Evolutionary conservation across 2,797 vertebrate genomes (phyloP), one percentile per base, ranked within the genome.

Genomic region (Sebastes miniatus): DNA sequence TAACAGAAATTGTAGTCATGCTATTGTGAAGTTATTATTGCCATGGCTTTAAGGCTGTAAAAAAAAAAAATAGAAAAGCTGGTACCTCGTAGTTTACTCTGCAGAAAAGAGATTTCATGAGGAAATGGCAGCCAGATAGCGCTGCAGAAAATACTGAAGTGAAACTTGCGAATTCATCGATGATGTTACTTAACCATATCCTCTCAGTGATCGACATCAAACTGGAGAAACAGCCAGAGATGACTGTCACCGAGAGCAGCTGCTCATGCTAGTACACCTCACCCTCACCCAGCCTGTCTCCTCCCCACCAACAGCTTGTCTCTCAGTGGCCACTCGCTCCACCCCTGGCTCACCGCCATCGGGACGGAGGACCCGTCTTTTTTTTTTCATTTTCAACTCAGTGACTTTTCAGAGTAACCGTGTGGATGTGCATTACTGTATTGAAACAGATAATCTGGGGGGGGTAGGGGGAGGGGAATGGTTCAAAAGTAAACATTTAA

Each of bases 181-280:
- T 29, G 13, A 32, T 68, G 32, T 92, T 94, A 83, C 95, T 97
- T 97, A 95, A 97, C 95, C 64, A 1, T 9, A 12, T 31, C 65
- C 76, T 80, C 74, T 88, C 89, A 98, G 97, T 97, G 96, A 97
- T 97, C 68, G 96, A 99, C 94, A 99, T 98, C 94, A 96, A 98
- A 93, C 93, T 98, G 96, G 96, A 97, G 95, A 97, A 97, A 79
- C 96, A 96, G 77, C 96, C 96, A 3, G 96, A 97, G 94, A 96
- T 97, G 94, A 96, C 96, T 20, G 97, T 98, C 67, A 97, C 96
- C 22, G 97, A 98, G 96, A 97, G 96, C 75, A 97, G 97, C 91
- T 98, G 97, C 95, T 98, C 96, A 73, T 97, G 96, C 96, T 97
- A 98, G 96, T 96, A 95, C 90, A 91, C 81, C 89, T 90, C 52